Percentiles rank a stretch among this genome's conserved stretches.
Conservation (phyloP, 2,797 vertebrate species). For the Chloroceryle amazona region DNA sequence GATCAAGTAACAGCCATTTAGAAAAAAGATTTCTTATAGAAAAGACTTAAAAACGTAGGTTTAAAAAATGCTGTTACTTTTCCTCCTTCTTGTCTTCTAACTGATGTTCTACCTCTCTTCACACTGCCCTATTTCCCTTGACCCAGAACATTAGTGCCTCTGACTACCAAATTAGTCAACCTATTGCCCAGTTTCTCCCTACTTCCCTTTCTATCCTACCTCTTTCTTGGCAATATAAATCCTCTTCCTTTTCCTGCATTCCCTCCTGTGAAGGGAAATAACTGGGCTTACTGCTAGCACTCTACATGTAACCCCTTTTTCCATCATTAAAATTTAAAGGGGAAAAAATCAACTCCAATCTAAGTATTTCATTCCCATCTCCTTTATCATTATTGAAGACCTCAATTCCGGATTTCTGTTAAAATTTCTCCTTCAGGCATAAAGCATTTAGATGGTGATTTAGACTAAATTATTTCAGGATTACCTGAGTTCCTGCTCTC, state of each 20-base stretch:
- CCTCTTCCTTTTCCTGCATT: no score
- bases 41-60: fast-evolving
- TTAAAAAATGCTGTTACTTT: no score
- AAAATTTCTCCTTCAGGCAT: background rate
- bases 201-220: no score
- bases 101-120: no score
- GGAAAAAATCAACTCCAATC: background rate
- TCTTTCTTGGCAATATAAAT: no score
- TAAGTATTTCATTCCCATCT: background rate
- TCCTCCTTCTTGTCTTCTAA: no score
- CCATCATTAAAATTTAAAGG: background rate
- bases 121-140: no score
- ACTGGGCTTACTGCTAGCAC: background rate
- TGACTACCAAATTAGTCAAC: no score
- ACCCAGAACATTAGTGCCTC: no score
- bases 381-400: background rate
- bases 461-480: background rate
- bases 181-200: no score
- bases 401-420: background rate
- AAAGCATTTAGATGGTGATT: background rate
- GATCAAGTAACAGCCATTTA: background rate
- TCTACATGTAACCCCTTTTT: background rate
- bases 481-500: background rate
- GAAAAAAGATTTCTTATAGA: background rate
- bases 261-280: background rate